Evolutionary conservation across 2,113 vertebrate species (phyloP).

Genomic region (Tenebrosternarchus preto): DNA sequence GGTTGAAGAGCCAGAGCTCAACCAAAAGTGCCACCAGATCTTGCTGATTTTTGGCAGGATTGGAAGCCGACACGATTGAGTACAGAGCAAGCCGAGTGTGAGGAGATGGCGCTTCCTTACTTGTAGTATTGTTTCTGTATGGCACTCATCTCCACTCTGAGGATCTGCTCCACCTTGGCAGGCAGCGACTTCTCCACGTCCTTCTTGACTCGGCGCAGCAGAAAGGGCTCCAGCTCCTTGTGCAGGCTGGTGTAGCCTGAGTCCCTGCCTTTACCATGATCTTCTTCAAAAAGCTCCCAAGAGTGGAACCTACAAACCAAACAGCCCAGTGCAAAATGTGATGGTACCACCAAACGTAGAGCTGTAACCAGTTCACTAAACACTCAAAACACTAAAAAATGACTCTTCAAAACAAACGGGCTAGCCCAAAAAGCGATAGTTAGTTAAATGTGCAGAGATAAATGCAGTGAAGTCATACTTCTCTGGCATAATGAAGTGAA

Average conservation of each 20-base stretch:
- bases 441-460: not conserved
- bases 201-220: slow-evolving; percentile 95
- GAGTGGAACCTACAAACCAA: slow-evolving; percentile 86
- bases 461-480: slow-evolving; percentile 80
- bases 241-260: slow-evolving; percentile 96
- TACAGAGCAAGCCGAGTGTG: not conserved
- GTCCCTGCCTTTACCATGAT: slow-evolving; percentile 95
- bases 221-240: slow-evolving; percentile 96
- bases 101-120: slow-evolving; percentile 71
- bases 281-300: slow-evolving; percentile 97
- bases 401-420: not conserved
- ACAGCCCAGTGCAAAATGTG: not conserved
- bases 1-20: not conserved
- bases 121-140: slow-evolving; percentile 99
- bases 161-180: slow-evolving; percentile 97
- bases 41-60: not conserved
- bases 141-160: slow-evolving; percentile 97
- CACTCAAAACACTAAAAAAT: not conserved
- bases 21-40: not conserved
- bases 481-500: slow-evolving; percentile 99
- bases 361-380: not conserved
- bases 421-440: not conserved
- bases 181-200: slow-evolving; percentile 98
- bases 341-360: not conserved
- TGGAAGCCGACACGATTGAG: not conserved